phyloP scores from a whole-genome alignment of 2,113 vertebrate genomes.

The Miniopterus natalensis region DNA sequence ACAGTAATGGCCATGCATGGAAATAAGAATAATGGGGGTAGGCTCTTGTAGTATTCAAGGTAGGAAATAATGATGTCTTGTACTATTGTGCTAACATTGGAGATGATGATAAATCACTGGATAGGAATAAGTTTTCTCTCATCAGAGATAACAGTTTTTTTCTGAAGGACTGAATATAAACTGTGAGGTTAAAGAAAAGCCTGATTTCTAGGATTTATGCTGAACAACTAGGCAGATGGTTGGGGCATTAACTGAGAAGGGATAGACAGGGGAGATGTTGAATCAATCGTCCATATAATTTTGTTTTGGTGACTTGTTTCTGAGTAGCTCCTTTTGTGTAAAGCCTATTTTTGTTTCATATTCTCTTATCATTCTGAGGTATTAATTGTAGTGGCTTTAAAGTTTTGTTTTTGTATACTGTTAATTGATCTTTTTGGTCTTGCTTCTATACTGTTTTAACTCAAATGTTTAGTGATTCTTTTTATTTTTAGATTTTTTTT shows the following conservation, averaged over 20 bases:
- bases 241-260: background rate
- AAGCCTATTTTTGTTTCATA: background rate
- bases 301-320: background rate
- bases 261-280: background rate
- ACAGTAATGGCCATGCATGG: background rate
- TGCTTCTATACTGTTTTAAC: background rate
- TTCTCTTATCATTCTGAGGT: background rate
- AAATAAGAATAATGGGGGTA: background rate
- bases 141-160: background rate
- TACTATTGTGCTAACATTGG: background rate
- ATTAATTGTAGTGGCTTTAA: background rate
- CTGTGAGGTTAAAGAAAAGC: background rate
- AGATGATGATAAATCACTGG: background rate
- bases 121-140: background rate
- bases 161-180: background rate
- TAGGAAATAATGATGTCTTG: background rate
- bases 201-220: background rate
- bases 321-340: background rate
- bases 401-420: background rate
- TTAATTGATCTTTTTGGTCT: background rate
- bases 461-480: background rate
- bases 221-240: background rate
- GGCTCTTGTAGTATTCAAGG: background rate
- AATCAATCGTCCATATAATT: background rate
- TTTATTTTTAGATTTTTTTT: too few relatives aligned